Percentiles rank a stretch among this genome's conserved stretches.
Evolutionary conservation across 2,888 invertebrate genomes (phyloP).

Genomic region (Eretmocerus hayati): DNA sequence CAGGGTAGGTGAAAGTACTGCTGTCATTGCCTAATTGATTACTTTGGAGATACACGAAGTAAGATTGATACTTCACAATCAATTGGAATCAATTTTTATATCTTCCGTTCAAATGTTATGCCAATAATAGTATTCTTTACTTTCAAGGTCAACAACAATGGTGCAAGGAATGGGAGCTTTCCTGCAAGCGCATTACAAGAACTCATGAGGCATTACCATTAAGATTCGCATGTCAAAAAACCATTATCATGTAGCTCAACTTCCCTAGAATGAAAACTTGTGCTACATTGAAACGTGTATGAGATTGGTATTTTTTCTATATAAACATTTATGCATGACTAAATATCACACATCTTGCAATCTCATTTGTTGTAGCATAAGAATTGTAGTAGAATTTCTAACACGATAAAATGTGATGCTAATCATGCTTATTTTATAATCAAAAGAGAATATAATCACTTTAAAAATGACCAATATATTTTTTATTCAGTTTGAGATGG

Average conservation of each 20-base stretch:
- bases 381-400: neutral
- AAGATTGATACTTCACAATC: no score
- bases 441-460: no score
- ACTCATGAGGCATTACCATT: slow-evolving; percentile 36
- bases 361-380: slow-evolving; percentile 25
- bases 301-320: slow-evolving; percentile 36
- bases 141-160: no score
- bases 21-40: no score
- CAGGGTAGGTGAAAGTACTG: no score
- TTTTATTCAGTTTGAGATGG: no score
- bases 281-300: slow-evolving; percentile 24
- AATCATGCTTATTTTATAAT: no score
- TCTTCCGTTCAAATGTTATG: slow-evolving; percentile 40
- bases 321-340: slow-evolving; percentile 39
- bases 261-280: slow-evolving; percentile 30
- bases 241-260: slow-evolving; percentile 37
- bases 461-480: no score
- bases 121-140: no score
- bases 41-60: no score
- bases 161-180: no score
- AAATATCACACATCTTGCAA: slow-evolving; percentile 37
- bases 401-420: neutral
- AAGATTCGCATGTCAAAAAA: slow-evolving; percentile 39
- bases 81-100: slow-evolving; percentile 27
- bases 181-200: slow-evolving; percentile 38